Conservation (phyloP, 2,797 vertebrate genomes). For the Anolis apletophallus region DNA sequence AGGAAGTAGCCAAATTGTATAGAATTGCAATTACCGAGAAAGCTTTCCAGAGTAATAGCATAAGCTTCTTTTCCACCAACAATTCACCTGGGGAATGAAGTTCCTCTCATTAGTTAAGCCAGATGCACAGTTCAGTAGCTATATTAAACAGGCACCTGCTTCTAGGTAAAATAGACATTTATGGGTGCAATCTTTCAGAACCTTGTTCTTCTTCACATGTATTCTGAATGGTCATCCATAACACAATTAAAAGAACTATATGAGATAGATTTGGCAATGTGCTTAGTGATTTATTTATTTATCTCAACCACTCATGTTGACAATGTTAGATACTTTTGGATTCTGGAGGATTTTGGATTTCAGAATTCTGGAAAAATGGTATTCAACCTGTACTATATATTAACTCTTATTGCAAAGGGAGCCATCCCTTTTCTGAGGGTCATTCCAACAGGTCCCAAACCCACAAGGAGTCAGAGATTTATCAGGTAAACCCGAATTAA, state of each 20-base stretch:
- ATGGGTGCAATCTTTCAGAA: background rate
- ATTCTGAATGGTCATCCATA: background rate
- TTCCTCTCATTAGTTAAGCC: conserved; percentile 27
- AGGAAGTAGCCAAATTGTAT: conserved; percentile 43
- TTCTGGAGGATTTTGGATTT: no score
- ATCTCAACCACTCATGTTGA: no score
- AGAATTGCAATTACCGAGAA: conserved; percentile 31
- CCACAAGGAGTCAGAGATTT: no score
- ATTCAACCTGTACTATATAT: no score
- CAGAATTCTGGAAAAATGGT: no score
- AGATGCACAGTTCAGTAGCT: background rate
- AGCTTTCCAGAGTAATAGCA: conserved; percentile 26
- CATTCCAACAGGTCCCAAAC: no score
- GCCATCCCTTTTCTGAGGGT: no score
- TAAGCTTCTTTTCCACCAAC: conserved; percentile 28
- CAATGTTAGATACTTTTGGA: no score
- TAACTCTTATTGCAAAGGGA: no score
- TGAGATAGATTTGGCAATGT: background rate
- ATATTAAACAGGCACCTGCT: background rate
- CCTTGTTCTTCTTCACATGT: background rate
- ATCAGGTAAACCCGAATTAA: no score
- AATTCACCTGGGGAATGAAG: conserved; percentile 22
- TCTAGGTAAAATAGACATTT: conserved; percentile 4
- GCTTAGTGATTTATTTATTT: background rate
- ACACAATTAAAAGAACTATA: background rate